Evolutionary conservation across 2,888 invertebrate species (phyloP).

Genomic region (Idaea aversata): DNA sequence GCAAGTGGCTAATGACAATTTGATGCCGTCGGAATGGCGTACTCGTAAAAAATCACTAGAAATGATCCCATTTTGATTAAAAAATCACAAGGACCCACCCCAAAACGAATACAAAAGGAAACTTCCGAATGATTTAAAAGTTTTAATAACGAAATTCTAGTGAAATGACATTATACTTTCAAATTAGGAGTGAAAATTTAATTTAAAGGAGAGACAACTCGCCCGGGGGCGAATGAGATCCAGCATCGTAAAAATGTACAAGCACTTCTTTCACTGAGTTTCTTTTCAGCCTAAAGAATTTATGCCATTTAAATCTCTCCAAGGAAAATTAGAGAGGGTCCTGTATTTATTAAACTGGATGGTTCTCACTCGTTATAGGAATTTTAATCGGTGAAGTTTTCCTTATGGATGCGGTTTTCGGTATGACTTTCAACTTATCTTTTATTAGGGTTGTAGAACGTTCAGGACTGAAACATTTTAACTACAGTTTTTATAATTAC

Average conservation of each 20-base stretch:
- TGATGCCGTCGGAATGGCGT: constrained; percentile 71
- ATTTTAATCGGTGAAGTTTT: constrained; percentile 77
- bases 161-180: constrained; percentile 82
- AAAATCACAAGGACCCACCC: constrained; percentile 75
- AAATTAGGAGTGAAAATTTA: constrained; percentile 82
- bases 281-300: constrained; percentile 77
- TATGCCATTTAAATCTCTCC: constrained; percentile 76
- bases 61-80: constrained; percentile 79
- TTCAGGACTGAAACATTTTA: constrained; percentile 63
- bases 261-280: constrained; percentile 75
- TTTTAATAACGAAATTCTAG: constrained; percentile 81
- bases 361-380: constrained; percentile 75
- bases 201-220: constrained; percentile 80
- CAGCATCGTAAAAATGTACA: constrained; percentile 77
- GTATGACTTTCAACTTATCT: constrained; percentile 71
- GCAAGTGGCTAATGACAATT: constrained; percentile 78
- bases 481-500: constrained; percentile 43
- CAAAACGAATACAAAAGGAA: constrained; percentile 59
- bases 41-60: constrained; percentile 79
- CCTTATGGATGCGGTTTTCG: constrained; percentile 74
- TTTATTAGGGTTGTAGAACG: constrained; percentile 73
- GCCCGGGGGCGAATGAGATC: constrained; percentile 74
- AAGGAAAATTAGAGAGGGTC: constrained; percentile 73
- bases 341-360: constrained; percentile 77
- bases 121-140: constrained; percentile 80